phyloP scores from a whole-genome alignment of 1,140 invertebrate species.

The Protaetia brevitarsis region DNA sequence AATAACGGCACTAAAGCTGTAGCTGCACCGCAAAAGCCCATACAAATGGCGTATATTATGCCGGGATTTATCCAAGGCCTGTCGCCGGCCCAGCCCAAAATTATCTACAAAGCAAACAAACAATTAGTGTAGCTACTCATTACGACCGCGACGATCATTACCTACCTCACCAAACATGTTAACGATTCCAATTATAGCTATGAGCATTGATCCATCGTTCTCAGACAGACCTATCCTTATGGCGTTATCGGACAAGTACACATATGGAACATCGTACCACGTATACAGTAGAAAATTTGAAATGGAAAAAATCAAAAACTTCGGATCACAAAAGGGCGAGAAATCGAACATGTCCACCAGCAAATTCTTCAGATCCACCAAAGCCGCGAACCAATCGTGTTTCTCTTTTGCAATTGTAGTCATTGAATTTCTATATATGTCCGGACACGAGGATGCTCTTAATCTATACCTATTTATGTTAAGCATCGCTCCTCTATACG shows the following conservation, averaged over 20 bases:
- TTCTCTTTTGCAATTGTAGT: constrained; percentile 80
- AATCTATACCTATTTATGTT: constrained; percentile 79
- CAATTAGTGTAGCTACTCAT: not conserved
- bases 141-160: constrained; percentile 19
- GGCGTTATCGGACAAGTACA: constrained; percentile 78
- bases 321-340: constrained; percentile 70
- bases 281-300: constrained; percentile 84
- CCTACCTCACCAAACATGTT: constrained; percentile 84
- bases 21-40: constrained; percentile 70
- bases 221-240: constrained; percentile 69
- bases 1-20: constrained; percentile 69
- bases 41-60: constrained; percentile 74
- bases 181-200: constrained; percentile 79
- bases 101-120: constrained; percentile 60
- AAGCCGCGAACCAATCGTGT: constrained; percentile 66
- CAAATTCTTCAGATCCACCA: constrained; percentile 75
- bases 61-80: constrained; percentile 69
- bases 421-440: constrained; percentile 85
- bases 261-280: constrained; percentile 87
- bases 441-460: constrained; percentile 80
- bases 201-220: constrained; percentile 72
- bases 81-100: constrained; percentile 85
- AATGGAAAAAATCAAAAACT: constrained; percentile 75
- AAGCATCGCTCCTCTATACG: constrained; percentile 81
- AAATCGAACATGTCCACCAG: constrained; percentile 75